Percentiles rank a stretch among this genome's conserved stretches.
Conservation (phyloP, 2,888 invertebrate species). For the Anorthoa munda region DNA sequence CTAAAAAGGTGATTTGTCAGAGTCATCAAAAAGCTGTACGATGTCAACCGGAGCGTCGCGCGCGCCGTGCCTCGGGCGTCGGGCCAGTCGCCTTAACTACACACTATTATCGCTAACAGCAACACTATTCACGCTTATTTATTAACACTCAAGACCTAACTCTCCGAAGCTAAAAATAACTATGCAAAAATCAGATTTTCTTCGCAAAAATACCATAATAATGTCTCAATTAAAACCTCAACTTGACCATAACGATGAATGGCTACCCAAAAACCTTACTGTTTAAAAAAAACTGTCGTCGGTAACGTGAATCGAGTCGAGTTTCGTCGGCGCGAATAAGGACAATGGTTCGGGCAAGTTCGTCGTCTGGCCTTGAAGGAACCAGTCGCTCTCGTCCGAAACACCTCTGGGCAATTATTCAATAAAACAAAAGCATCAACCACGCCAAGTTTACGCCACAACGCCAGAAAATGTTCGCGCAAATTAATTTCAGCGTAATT, state of each 20-base stretch:
- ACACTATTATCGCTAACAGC: constrained; percentile 63
- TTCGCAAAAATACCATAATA: constrained; percentile 44
- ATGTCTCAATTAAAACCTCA: constrained; percentile 59
- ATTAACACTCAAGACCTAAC: constrained; percentile 50
- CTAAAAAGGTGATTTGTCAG: constrained; percentile 68
- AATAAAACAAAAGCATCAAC: constrained; percentile 90
- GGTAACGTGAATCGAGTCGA: constrained; percentile 69
- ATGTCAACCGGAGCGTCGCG: constrained; percentile 72
- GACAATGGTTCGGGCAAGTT: constrained; percentile 84
- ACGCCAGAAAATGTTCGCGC: constrained; percentile 79
- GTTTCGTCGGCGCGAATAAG: constrained; percentile 77
- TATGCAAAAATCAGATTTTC: constrained; percentile 6
- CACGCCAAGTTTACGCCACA: constrained; percentile 85
- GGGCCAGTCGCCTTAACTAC: constrained; percentile 68
- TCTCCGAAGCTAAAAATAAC: constrained; percentile 33
- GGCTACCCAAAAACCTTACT: constrained; percentile 53
- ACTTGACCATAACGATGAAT: constrained; percentile 62
- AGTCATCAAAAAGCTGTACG: constrained; percentile 74
- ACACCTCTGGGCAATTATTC: constrained; percentile 90
- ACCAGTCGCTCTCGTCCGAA: constrained; percentile 90
- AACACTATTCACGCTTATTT: constrained; percentile 66
- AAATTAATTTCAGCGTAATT: constrained; percentile 82
- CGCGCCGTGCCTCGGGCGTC: constrained; percentile 57
- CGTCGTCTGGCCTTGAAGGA: constrained; percentile 90
- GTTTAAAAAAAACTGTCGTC: constrained; percentile 62